Percentiles rank a stretch among this genome's conserved stretches.
These are phyloP conservation scores for Eulemur mongoz DNA, from an alignment of 2,797 vertebrate genomes.

Conservation along the genomic window DNA sequence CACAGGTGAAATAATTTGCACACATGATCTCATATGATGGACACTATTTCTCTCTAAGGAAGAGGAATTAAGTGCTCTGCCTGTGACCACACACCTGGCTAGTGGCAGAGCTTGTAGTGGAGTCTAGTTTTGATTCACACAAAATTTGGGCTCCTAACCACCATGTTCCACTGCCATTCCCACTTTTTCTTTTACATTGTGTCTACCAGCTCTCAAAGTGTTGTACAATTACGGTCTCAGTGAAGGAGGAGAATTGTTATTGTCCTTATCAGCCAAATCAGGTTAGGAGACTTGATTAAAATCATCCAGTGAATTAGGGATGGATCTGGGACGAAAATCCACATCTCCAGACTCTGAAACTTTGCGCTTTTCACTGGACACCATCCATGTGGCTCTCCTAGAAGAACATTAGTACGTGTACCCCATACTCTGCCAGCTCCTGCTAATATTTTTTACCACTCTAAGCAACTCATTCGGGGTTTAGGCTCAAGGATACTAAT, in stretches of 20 bases:
- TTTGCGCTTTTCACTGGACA: neutral
- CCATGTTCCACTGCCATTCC: neutral
- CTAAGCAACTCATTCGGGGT: neutral
- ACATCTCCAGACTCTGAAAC: neutral
- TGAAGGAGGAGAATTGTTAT: neutral
- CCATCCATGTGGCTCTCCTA: neutral
- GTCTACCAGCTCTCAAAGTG: neutral
- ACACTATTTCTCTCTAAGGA: neutral
- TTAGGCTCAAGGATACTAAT: slow-evolving; percentile 22
- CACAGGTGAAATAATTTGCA: neutral
- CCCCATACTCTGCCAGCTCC: neutral
- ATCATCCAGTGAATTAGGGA: neutral
- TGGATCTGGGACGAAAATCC: neutral
- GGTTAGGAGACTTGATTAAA: neutral
- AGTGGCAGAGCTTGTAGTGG: neutral
- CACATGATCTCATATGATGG: neutral
- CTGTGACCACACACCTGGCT: neutral
- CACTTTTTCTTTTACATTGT: neutral
- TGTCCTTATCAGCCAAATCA: neutral
- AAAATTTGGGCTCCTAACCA: neutral
- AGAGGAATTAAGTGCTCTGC: neutral
- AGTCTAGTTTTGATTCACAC: neutral
- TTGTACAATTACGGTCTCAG: neutral
- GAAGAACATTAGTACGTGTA: neutral
- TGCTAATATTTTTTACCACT: neutral